These are phyloP conservation scores for Chloropsis hardwickii DNA, from an alignment of 2,113 vertebrate genomes.

Conservation along the genomic window DNA sequence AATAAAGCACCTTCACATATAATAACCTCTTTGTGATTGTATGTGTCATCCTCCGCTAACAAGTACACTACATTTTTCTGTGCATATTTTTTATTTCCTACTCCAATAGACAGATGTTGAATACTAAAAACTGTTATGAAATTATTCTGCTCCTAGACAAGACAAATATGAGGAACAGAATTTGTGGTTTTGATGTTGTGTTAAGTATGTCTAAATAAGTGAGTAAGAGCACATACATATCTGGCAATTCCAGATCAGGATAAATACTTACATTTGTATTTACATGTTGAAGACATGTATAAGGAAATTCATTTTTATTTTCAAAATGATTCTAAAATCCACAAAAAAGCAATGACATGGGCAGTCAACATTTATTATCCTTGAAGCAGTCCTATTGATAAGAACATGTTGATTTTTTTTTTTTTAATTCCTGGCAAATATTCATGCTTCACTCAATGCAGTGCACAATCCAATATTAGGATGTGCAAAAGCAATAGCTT, in stretches of 20 bases:
- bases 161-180: background rate
- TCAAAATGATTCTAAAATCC: background rate
- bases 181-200: background rate
- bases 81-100: background rate
- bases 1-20: no score
- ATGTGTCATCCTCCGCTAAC: background rate
- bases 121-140: background rate
- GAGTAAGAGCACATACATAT: background rate
- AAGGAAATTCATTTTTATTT: background rate
- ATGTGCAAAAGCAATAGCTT: background rate
- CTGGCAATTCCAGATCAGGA: background rate
- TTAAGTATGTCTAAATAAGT: background rate
- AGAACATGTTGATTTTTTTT: background rate
- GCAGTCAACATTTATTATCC: background rate
- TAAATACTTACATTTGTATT: background rate
- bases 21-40: no score
- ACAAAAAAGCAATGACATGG: background rate
- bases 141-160: background rate
- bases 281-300: background rate
- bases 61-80: background rate
- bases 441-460: background rate
- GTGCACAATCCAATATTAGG: background rate
- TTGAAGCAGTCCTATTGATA: background rate
- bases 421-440: background rate
- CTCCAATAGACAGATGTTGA: background rate